Conservation (phyloP, 1,140 invertebrate species). For the Mizuhopecten yessoensis region DNA sequence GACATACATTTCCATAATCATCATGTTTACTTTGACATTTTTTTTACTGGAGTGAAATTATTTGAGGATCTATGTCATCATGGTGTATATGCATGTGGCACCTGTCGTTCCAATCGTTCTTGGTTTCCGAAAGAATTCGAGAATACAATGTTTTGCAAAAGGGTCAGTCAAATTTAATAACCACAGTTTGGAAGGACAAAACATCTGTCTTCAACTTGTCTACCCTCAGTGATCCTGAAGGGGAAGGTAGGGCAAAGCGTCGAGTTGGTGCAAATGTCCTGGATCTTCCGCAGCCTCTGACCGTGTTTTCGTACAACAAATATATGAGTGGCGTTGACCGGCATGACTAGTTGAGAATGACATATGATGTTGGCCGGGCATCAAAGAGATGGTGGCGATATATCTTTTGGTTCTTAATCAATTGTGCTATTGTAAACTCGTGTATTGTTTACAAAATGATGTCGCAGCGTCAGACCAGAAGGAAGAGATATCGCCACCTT, state of each 20-base stretch:
- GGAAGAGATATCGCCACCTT: neutral
- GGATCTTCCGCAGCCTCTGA: neutral
- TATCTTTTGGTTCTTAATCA: constrained; percentile 43
- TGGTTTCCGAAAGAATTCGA: neutral
- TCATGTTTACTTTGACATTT: neutral
- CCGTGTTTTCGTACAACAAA: constrained; percentile 40
- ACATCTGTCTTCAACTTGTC: constrained; percentile 45
- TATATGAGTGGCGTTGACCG: constrained; percentile 51
- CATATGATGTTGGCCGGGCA: constrained; percentile 25
- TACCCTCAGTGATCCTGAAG: constrained; percentile 41
- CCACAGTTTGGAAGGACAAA: constrained; percentile 46
- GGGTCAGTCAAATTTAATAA: neutral
- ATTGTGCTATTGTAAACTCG: constrained; percentile 46
- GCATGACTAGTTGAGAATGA: constrained; percentile 45
- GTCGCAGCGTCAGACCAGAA: neutral
- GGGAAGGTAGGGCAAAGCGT: neutral
- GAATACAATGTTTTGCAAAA: neutral
- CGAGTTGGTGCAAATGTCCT: constrained; percentile 41
- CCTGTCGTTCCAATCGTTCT: neutral
- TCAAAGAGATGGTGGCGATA: constrained; percentile 49
- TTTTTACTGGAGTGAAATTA: neutral
- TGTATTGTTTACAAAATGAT: constrained; percentile 15
- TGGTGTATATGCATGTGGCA: neutral
- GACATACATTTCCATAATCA: neutral
- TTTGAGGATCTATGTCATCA: neutral